Conservation (phyloP, 2,797 vertebrate genomes). For the Etheostoma nigrum region DNA sequence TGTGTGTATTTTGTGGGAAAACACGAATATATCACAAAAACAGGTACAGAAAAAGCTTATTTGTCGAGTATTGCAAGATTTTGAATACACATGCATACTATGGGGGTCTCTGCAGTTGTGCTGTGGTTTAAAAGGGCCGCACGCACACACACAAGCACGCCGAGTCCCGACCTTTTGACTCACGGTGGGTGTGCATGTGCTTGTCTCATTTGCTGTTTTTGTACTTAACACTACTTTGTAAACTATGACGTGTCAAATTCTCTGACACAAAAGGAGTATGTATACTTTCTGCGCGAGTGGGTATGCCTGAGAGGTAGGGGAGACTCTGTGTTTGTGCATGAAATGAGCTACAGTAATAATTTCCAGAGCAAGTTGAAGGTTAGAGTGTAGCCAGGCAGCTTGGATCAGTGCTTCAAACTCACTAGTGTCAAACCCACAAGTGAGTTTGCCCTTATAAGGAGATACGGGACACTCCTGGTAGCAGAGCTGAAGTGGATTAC, state of each 20-base stretch:
- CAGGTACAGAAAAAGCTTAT: background rate
- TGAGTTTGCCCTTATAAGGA: conserved; percentile 82
- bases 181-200: conserved; percentile 21
- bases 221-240: conserved; percentile 26
- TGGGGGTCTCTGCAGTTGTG: background rate
- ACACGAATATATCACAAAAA: background rate
- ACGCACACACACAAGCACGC: background rate
- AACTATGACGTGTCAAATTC: conserved; percentile 1
- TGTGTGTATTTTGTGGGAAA: background rate
- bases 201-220: conserved; percentile 15
- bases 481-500: conserved; percentile 64
- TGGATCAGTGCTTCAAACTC: conserved; percentile 67
- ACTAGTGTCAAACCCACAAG: conserved; percentile 59
- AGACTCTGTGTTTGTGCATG: conserved; percentile 32
- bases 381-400: conserved; percentile 72
- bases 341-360: conserved; percentile 62
- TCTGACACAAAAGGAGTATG: conserved; percentile 18
- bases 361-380: conserved; percentile 66
- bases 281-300: conserved; percentile 13
- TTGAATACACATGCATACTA: background rate
- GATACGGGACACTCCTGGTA: conserved; percentile 54
- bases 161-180: conserved; percentile 53
- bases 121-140: conserved; percentile 23
- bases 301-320: background rate
- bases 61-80: background rate